Evolutionary conservation across 2,888 invertebrate genomes (phyloP), one percentile per base, ranked within the genome.

Genomic region (Heliconius cydno): DNA sequence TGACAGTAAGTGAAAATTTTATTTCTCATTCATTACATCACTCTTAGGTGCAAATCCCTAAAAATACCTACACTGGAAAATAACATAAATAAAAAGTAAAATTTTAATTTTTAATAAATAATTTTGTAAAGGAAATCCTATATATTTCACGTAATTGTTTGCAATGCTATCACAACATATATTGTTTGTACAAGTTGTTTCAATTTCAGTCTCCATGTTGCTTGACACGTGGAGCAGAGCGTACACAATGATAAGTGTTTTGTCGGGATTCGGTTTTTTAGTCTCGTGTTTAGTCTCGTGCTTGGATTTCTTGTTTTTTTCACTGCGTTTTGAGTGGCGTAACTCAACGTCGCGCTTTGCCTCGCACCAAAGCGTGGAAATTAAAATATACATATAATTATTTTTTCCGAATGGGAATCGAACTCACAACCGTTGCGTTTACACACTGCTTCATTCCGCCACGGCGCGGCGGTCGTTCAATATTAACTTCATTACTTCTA

Each of bases 161-260:
- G 34, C 22, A 38, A 5, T 25, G 68, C 15, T 19, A 70, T 12
- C 41, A 25, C 28, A 15, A n/a, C 25, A 41, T 46, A 41, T 46
- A 25, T 38, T 38, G 13, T 73, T n/a, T n/a, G 57, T 60, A 60
- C 52, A 52, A 22, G 28, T 28, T 7, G 73, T 73, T 60, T 73
- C 34, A 15, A 60, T 73, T 60, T n/a, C 13, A 12, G 57, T 57
- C 60, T 4, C 9, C n/a, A 60, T 25, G 60, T 73, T 60, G 34
- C 73, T 73, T 73, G 60, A 60, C 60, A 38, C 73, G 73, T 60
- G 60, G 60, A 30, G 60, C 60, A 60, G 25, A 15, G 41, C 70
- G 70, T 70, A 70, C 34, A 73, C 60, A 60, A 60, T 60, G 34
- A 60, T 73, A 38, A 28, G 70, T 70, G 73, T 38, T 73, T 34